Base-by-base conservation (phyloP, 2,888 invertebrate species). In the Sinelater perroti region DNA sequence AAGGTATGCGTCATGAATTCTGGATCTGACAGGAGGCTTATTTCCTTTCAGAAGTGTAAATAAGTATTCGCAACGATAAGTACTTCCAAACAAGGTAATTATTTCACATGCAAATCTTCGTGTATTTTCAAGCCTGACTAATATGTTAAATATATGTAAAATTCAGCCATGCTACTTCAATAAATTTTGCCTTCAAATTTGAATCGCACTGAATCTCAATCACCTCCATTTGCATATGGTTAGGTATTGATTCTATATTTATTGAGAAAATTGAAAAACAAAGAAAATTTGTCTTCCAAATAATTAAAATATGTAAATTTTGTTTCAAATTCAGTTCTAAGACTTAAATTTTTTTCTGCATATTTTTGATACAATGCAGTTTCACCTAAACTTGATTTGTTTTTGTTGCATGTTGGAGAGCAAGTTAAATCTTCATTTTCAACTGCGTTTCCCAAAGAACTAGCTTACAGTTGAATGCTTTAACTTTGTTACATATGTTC, bases 251-350 rank as follows among this genome's bases (percentile, higher is more conserved):
- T 49, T 24, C 24, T n/a, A n/a, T n/a, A n/a, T 33, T 3, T 13
- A 60, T 55, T 8, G 46, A 60, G n/a, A n/a, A n/a, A n/a, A n/a
- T n/a, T n/a, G n/a, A 46, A 38, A 60, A 55, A 54, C 47, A 31
- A 60, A 62, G 13, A 58, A 55, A 30, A 30, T 11, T 30, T 30
- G 30, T 30, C 4, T 30, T 30, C 4, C 4, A n/a, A n/a, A n/a
- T n/a, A 50, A 57, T 62, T 61, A 38, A 63, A 65, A 65, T 62
- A 50, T 40, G 18, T 14, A 61, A 62, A 60, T 18, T 56, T 63
- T 56, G 61, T 62, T 63, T 60, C 56, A 62, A 64, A 62, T 62
- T 65, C 53, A 60, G 47, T 63, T 61, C 21, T 44, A 35, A 57
- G 28, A 8, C 17, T 50, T 42, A 36, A 46, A 47, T 21, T 35